phyloP scores from a whole-genome alignment of 1,140 invertebrate genomes.

The Drosophila novamexicana region DNA sequence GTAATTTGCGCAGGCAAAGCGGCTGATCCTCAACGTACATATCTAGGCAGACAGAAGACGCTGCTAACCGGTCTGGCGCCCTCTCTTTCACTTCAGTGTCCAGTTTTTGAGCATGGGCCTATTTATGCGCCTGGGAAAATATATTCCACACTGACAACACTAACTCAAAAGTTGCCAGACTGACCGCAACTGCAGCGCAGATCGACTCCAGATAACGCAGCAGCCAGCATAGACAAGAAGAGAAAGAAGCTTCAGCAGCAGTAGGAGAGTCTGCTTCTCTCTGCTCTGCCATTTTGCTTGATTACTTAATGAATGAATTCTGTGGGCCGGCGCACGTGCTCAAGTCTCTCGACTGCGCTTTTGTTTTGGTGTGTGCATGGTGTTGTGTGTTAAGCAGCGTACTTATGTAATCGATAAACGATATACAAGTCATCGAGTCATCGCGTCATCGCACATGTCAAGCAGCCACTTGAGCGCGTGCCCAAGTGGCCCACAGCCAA shows the following conservation, averaged over 20 bases:
- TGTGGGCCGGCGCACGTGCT: slow-evolving; percentile 45
- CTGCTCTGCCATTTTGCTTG: slow-evolving; percentile 17
- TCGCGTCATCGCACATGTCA: slow-evolving; percentile 11
- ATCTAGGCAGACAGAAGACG: slow-evolving; percentile 43
- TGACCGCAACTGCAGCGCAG: slow-evolving; percentile 43
- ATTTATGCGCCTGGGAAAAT: slow-evolving; percentile 63
- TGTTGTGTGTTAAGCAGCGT: not conserved
- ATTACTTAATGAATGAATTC: slow-evolving; percentile 55
- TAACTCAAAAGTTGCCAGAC: slow-evolving; percentile 23
- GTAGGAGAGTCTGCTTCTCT: slow-evolving; percentile 3
- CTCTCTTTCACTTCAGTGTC: slow-evolving; percentile 4
- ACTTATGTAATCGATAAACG: slow-evolving; percentile 36
- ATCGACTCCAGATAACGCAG: slow-evolving; percentile 37
- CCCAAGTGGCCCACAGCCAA: slow-evolving; percentile 37
- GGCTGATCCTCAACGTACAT: slow-evolving; percentile 15
- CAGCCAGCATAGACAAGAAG: slow-evolving; percentile 6
- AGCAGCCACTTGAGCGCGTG: slow-evolving; percentile 29
- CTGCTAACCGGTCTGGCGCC: slow-evolving; percentile 24
- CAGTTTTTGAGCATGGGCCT: slow-evolving; percentile 26
- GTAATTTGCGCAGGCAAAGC: slow-evolving; percentile 41
- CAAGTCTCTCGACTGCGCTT: slow-evolving; percentile 43
- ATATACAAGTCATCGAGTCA: slow-evolving; percentile 21
- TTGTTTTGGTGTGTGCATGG: not conserved
- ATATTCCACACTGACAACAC: slow-evolving; percentile 39
- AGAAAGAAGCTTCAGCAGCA: not conserved